Evolutionary conservation across 2,113 vertebrate species (phyloP).

Genomic region (Laticauda laticaudata): DNA sequence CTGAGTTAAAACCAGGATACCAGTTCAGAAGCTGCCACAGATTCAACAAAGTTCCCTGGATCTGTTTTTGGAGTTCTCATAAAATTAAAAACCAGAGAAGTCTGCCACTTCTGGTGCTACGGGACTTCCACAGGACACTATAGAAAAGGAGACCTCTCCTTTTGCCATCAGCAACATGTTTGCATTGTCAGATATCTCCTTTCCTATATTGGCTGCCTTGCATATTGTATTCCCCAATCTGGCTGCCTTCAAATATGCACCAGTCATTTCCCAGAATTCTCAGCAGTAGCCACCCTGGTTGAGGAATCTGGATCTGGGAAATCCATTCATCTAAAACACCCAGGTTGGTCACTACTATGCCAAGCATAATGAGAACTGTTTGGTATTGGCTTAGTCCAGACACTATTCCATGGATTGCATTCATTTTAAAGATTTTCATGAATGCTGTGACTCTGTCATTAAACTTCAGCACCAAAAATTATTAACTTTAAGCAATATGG

Average conservation of each 20-base stretch:
- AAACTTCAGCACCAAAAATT: not conserved
- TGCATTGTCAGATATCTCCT: not conserved
- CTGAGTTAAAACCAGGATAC: not conserved
- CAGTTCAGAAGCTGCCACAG: not conserved
- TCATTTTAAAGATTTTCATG: not conserved
- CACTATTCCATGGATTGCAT: not conserved
- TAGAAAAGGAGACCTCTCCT: not conserved
- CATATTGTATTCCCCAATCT: not conserved
- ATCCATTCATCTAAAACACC: not conserved
- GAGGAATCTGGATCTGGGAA: not conserved
- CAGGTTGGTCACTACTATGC: not conserved
- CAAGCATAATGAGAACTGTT: not conserved
- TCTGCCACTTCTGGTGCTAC: not conserved
- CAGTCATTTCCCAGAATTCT: not conserved
- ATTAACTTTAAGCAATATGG: not conserved
- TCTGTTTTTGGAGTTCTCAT: not conserved
- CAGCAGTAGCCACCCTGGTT: not conserved
- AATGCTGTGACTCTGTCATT: not conserved
- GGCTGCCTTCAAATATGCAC: not conserved
- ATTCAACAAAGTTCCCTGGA: not conserved
- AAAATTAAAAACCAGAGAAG: not conserved
- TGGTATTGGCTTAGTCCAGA: not conserved
- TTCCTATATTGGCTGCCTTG: not conserved
- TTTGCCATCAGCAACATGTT: not conserved
- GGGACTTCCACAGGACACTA: not conserved